A percentile compares a stretch with the other conserved stretches of the same genome.
Evolutionary conservation across 2,797 vertebrate species (phyloP).

Genomic region (Hypotaenidia philippensis): DNA sequence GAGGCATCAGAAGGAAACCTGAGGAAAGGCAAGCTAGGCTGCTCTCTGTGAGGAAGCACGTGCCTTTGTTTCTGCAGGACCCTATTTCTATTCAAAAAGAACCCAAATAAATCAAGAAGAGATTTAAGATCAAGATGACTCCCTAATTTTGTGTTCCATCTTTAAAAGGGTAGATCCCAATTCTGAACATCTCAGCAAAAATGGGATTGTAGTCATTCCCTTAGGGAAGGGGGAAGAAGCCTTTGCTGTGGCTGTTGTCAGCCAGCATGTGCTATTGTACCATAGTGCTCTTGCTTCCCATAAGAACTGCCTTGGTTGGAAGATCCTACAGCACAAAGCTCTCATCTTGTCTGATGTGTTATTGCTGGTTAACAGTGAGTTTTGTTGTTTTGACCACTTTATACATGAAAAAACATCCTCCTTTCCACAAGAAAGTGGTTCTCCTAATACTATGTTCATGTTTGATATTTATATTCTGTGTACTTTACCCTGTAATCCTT

Average conservation of each 20-base stretch:
- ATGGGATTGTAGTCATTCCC: background rate
- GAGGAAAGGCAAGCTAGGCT: background rate
- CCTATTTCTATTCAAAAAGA: background rate
- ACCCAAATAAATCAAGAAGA: background rate
- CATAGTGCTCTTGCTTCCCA: rapidly evolving
- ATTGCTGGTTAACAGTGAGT: background rate
- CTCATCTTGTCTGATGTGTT: background rate
- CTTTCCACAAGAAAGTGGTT: background rate
- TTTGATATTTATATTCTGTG: background rate
- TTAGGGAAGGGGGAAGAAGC: background rate
- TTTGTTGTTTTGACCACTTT: background rate
- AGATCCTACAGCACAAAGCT: background rate
- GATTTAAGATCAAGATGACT: background rate
- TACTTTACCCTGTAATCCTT: background rate
- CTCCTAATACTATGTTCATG: background rate
- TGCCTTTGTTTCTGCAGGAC: background rate
- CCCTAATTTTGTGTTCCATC: background rate
- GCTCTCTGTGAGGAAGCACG: background rate
- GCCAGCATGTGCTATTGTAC: background rate
- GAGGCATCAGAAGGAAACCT: background rate
- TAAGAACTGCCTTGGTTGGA: background rate
- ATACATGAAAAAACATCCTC: background rate
- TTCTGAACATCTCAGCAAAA: background rate
- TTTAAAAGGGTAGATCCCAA: background rate
- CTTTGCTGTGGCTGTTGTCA: background rate